Base-by-base conservation (phyloP, 2,888 invertebrate genomes). In the Meganola albula region DNA sequence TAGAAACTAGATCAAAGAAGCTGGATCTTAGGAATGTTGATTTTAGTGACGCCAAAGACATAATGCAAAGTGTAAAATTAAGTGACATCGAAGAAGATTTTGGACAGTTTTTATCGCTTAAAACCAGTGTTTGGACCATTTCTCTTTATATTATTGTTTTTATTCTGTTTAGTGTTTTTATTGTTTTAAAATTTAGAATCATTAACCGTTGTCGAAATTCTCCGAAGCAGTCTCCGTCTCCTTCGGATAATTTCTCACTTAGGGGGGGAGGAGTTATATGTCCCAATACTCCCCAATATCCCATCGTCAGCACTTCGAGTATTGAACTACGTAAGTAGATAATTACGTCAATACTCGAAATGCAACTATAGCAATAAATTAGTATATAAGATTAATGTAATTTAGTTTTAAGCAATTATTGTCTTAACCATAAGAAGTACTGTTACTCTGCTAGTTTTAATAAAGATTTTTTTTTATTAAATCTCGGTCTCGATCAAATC, bases 51-150 rank as follows among this genome's bases (percentile, higher is more conserved):
- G 13, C 14, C n/a, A 25, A 25, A 12, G 25, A 25, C 8, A 2
- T 25, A 6, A 4, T 25, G 9, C 13, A 25, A 25, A 25, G 25
- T 25, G 25, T 13, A 4, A 25, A 25, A 25, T 25, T 25, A 25
- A 13, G n/a, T n/a, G n/a, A n/a, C n/a, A n/a, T n/a, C n/a, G n/a
- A n/a, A n/a, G n/a, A n/a, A n/a, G n/a, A n/a, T n/a, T n/a, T n/a
- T n/a, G n/a, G n/a, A n/a, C n/a, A n/a, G n/a, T n/a, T n/a, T n/a
- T n/a, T n/a, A n/a, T n/a, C n/a, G n/a, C n/a, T n/a, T n/a, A n/a
- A n/a, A n/a, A n/a, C n/a, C n/a, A n/a, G n/a, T n/a, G n/a, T n/a
- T n/a, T n/a, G n/a, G n/a, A n/a, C n/a, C n/a, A n/a, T n/a, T n/a
- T n/a, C n/a, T n/a, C n/a, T n/a, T n/a, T n/a, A n/a, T n/a, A n/a